Percentiles rank a stretch among this genome's conserved stretches.
These are phyloP conservation scores for Tachysurus fulvidraco DNA, from an alignment of 2,113 vertebrate species.

Conservation along the genomic window DNA sequence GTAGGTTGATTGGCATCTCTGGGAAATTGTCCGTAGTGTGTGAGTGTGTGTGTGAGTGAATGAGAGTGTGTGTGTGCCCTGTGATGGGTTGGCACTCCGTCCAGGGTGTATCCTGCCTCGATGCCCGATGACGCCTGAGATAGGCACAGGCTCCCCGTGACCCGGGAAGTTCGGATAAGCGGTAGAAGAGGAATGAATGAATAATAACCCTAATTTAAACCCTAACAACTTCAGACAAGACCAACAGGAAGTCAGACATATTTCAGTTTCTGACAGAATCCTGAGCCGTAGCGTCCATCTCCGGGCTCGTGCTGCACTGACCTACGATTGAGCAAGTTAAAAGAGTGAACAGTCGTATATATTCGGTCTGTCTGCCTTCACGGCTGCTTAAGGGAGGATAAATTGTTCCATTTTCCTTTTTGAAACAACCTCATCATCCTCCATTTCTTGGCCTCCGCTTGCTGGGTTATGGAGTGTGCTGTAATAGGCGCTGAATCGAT, in stretches of 20 bases:
- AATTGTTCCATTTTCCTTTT: constrained; percentile 36
- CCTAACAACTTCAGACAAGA: neutral
- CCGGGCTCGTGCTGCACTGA: constrained; percentile 29
- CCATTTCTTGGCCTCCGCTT: constrained; percentile 24
- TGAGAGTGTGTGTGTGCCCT: too few relatives aligned
- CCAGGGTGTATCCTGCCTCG: too few relatives aligned
- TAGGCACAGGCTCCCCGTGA: too few relatives aligned
- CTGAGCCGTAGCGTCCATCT: neutral
- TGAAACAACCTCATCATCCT: constrained; percentile 38
- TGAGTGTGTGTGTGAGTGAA: too few relatives aligned
- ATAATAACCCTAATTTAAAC: too few relatives aligned
- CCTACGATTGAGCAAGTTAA: constrained; percentile 28
- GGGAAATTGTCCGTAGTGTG: too few relatives aligned
- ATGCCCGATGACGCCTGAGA: too few relatives aligned
- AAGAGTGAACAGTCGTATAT: constrained; percentile 30
- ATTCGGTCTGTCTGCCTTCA: constrained; percentile 37
- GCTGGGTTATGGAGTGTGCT: constrained; percentile 2
- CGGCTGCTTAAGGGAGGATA: constrained; percentile 11
- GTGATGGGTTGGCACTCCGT: too few relatives aligned
- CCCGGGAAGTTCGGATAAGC: too few relatives aligned
- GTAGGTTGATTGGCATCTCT: too few relatives aligned
- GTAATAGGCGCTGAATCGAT: constrained; percentile 36
- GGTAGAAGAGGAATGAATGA: too few relatives aligned
- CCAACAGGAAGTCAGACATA: neutral
- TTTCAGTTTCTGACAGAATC: neutral